Evolutionary conservation across 1,140 invertebrate genomes (phyloP), one percentile per base, ranked within the genome.

Genomic region (Dinothrombium tinctorium): DNA sequence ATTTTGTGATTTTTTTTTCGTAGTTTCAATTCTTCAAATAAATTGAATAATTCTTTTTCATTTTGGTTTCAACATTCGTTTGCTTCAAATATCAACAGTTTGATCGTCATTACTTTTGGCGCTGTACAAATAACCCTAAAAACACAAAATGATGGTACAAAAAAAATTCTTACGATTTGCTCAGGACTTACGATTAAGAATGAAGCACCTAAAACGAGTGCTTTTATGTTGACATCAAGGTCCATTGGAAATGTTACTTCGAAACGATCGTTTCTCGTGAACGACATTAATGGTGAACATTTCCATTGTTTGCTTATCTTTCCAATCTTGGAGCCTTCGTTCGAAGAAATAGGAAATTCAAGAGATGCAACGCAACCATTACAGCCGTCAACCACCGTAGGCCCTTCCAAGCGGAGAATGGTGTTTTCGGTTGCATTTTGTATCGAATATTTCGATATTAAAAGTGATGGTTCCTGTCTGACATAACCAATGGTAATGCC

Each of bases 401-500:
- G n/a, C n/a, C n/a, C 83, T 56, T 80, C 73, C 49, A 92, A 76
- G 43, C 63, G 65, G 7, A 90, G 59, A 2, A 87, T 71, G 0
- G 69, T 69, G 37, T 81, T 70, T 17, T 74, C 79, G 8, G 65
- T 54, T 3, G 71, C 67, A 57, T 89, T 73, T 47, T 76, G 70
- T 32, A 92, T 67, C 12, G 64, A 62, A 53, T 79, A 89, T 26
- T 67, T 67, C 2, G 82, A 80, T 32, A 65, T 67, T 51, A 70
- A 74, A 29, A 82, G 61, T 39, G 70, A 78, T 79, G 79, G 87
- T 44, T 82, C 69, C 64, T 92, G 80, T 44, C 74, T 67, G 4
- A 90, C 67, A 5, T 65, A 69, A 19, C 83, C 82, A 28, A 86
- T 63, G 1, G 74, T 54, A 33, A 64, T 69, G 4, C 73, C 75